phyloP scores from a whole-genome alignment of 2,113 vertebrate genomes.

The Megaleporinus macrocephalus region DNA sequence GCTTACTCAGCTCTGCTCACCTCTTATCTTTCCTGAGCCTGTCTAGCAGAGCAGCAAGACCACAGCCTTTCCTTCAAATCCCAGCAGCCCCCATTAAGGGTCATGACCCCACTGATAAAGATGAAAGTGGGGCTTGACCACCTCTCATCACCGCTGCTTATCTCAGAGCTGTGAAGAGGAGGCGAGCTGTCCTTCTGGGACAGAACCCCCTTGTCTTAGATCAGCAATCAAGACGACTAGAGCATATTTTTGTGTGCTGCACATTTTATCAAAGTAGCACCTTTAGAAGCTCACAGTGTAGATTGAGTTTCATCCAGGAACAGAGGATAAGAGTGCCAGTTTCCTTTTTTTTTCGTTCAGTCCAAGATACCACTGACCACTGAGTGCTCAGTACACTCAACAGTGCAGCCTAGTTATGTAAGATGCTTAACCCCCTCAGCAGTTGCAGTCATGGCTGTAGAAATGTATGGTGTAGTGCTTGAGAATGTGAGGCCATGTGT shows the following conservation, averaged over 20 bases:
- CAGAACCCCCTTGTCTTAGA: not conserved
- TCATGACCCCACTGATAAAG: constrained; percentile 61
- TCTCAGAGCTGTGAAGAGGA: constrained; percentile 17
- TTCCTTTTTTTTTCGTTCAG: not conserved
- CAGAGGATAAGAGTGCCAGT: not conserved
- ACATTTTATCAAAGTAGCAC: constrained; percentile 10
- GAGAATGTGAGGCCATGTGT: no score
- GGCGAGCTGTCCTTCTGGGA: not conserved
- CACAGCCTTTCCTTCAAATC: constrained; percentile 7
- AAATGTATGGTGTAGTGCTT: not conserved
- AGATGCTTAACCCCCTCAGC: no score
- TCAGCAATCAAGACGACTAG: not conserved
- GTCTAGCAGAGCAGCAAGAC: constrained; percentile 21
- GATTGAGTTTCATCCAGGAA: not conserved
- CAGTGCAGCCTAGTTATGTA: not conserved
- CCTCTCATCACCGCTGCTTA: constrained; percentile 30
- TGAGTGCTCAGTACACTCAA: not conserved
- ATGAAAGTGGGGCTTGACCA: constrained; percentile 62
- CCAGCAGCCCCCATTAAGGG: constrained; percentile 45
- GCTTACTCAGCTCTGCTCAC: not conserved
- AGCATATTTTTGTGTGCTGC: not conserved
- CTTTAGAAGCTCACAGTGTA: not conserved
- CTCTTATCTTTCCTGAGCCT: constrained; percentile 14
- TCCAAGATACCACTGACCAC: not conserved
- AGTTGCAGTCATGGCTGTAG: not conserved